These are phyloP conservation scores for Amphiprion percula DNA, from an alignment of 2,113 vertebrate genomes.

Conservation along the genomic window DNA sequence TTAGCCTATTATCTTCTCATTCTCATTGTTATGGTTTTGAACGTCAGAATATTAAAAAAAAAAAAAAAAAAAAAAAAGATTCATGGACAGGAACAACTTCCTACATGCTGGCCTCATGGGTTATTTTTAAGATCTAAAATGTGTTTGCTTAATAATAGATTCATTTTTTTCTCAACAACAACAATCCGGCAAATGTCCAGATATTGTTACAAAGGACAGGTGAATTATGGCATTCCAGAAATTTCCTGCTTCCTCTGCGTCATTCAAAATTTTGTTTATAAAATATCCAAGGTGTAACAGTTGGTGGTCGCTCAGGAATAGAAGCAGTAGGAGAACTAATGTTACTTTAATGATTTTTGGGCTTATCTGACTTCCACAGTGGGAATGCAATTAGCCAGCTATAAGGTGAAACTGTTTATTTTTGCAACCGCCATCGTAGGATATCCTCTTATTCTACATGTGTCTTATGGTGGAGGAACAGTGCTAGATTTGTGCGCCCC, in stretches of 20 bases:
- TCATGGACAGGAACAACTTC: not conserved
- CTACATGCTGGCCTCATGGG: not conserved
- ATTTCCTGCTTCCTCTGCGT: slow-evolving; percentile 45
- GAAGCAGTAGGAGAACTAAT: slow-evolving; percentile 65
- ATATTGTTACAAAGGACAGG: slow-evolving; percentile 55
- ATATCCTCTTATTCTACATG: slow-evolving; percentile 69
- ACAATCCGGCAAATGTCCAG: not conserved
- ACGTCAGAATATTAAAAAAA: not conserved
- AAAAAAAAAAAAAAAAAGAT: too few relatives aligned
- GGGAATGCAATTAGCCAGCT: slow-evolving; percentile 61
- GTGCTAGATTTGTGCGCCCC: not conserved
- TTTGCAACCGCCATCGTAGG: slow-evolving; percentile 60
- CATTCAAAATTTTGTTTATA: slow-evolving; percentile 61
- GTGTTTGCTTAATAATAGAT: not conserved
- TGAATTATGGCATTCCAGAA: slow-evolving; percentile 37
- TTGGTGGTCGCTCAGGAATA: slow-evolving; percentile 56
- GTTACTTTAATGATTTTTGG: slow-evolving; percentile 67
- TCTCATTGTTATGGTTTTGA: not conserved
- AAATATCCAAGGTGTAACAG: slow-evolving; percentile 50
- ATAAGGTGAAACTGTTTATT: slow-evolving; percentile 67
- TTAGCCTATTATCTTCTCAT: slow-evolving; percentile 7
- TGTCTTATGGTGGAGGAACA: slow-evolving; percentile 21
- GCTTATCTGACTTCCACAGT: slow-evolving; percentile 82
- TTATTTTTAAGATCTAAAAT: slow-evolving; percentile 9
- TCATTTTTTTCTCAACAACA: not conserved